These are phyloP conservation scores for Ondatra zibethicus DNA, from an alignment of 2,113 vertebrate species.

Conservation along the genomic window DNA sequence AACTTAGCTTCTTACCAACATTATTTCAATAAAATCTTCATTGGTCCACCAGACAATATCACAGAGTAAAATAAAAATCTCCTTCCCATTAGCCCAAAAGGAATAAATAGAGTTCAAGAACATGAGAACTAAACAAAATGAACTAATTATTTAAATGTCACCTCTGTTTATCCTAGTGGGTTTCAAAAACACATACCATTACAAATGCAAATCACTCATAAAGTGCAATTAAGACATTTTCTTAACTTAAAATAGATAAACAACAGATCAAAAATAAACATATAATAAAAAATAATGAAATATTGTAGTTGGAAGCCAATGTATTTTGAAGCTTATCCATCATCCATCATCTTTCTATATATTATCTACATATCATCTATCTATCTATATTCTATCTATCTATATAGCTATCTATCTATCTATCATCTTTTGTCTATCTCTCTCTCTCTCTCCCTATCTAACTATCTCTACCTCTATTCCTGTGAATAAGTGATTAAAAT, in stretches of 20 bases:
- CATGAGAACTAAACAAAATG: not conserved
- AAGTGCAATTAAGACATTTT: not conserved
- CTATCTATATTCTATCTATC: not conserved
- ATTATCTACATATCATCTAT: no score
- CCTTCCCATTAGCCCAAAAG: not conserved
- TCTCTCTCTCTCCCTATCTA: not conserved
- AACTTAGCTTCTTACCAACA: not conserved
- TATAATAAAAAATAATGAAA: not conserved
- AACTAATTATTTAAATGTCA: slow-evolving; percentile 30
- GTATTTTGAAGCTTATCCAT: not conserved
- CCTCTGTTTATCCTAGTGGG: not conserved
- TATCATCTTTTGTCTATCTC: not conserved
- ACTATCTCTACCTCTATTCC: not conserved
- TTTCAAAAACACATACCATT: not conserved
- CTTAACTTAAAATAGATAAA: not conserved
- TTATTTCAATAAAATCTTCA: not conserved
- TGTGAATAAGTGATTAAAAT: not conserved
- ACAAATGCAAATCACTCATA: not conserved
- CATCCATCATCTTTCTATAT: not conserved
- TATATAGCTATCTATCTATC: not conserved
- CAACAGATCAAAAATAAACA: slow-evolving; percentile 17
- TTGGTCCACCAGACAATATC: not conserved
- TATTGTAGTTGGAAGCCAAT: not conserved
- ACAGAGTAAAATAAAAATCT: not conserved
- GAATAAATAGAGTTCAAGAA: not conserved